phyloP scores from a whole-genome alignment of 2,888 invertebrate genomes.

The Meghimatium bilineatum region DNA sequence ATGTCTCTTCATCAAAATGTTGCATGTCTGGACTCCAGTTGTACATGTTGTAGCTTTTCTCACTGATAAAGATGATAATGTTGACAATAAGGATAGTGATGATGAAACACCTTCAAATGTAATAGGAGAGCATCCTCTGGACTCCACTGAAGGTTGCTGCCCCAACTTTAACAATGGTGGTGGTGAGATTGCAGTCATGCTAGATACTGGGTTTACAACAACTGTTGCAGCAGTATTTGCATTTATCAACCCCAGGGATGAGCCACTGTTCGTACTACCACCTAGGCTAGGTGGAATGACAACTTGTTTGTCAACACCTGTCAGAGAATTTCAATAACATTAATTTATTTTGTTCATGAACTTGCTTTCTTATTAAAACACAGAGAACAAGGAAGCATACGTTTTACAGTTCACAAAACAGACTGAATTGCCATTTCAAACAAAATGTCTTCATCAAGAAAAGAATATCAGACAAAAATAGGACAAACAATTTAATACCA shows the following conservation, averaged over 20 bases:
- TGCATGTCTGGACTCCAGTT: conserved; percentile 51
- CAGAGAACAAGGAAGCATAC: too few species aligned
- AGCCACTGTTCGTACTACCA: conserved; percentile 9
- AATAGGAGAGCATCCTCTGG: conserved; percentile 71
- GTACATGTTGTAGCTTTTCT: conserved; percentile 32
- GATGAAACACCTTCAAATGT: conserved; percentile 58
- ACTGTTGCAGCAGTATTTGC: conserved; percentile 24
- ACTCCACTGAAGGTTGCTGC: conserved; percentile 61
- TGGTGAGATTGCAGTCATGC: conserved; percentile 55
- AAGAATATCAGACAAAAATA: too few species aligned
- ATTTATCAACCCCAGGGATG: conserved; percentile 12
- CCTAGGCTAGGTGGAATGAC: background rate
- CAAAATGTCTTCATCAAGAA: too few species aligned
- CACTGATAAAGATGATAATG: conserved; percentile 20
- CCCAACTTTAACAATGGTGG: conserved; percentile 49
- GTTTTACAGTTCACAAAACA: too few species aligned
- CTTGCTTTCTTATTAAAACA: background rate
- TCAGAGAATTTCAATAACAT: background rate
- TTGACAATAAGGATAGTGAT: conserved; percentile 10
- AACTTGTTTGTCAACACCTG: background rate
- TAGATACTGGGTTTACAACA: conserved; percentile 56
- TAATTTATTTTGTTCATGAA: background rate
- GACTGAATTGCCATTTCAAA: too few species aligned
- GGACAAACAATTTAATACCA: too few species aligned
- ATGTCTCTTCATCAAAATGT: conserved; percentile 11